Evolutionary conservation across 2,113 vertebrate genomes (phyloP).

Genomic region (Rhinoderma darwinii): DNA sequence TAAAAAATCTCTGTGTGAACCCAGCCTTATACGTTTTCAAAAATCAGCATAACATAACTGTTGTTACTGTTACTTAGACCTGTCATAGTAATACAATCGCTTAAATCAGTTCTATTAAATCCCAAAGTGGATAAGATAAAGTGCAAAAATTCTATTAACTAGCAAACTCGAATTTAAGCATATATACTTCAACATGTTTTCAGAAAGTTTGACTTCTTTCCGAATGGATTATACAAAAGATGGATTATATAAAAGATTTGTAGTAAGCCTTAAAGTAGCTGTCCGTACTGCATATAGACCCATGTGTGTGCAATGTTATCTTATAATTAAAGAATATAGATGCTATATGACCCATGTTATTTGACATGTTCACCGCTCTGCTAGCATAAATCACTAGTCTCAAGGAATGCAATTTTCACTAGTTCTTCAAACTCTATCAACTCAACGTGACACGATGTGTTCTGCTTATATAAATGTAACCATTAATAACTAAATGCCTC

Average conservation of each 20-base stretch:
- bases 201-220: neutral
- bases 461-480: conserved; percentile 22
- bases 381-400: conserved; percentile 37
- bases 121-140: conserved; percentile 18
- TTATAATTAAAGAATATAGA: conserved; percentile 43
- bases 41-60: conserved; percentile 13
- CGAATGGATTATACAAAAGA: neutral
- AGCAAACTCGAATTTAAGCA: conserved; percentile 9
- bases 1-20: no score
- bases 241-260: neutral
- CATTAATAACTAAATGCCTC: conserved; percentile 37
- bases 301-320: conserved; percentile 14
- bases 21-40: no score
- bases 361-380: conserved; percentile 29
- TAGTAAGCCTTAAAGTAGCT: neutral
- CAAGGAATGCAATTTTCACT: conserved; percentile 42
- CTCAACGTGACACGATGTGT: neutral
- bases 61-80: conserved; percentile 21
- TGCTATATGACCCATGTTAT: conserved; percentile 26
- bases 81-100: neutral
- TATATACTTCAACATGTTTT: neutral
- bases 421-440: conserved; percentile 28
- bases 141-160: conserved; percentile 16
- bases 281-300: neutral
- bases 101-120: conserved; percentile 30